Base-by-base conservation (phyloP, 2,113 vertebrate species). In the Cyprinodon variegatus region DNA sequence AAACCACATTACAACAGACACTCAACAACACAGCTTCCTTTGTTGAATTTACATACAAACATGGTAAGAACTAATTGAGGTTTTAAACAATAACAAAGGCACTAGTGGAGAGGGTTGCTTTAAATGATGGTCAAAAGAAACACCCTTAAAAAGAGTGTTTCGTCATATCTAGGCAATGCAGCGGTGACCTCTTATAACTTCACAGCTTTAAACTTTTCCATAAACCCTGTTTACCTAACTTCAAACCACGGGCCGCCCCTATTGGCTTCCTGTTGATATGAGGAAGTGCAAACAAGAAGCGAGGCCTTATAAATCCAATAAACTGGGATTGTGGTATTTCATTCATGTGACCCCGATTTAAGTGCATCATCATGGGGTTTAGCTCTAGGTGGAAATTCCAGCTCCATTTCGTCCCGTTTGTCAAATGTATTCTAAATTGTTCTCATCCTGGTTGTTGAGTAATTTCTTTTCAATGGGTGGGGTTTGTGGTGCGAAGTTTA, bases 281-380 rank as follows among this genome's bases (percentile, higher is more conserved):
- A 84, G 87, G 83, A 91, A 89, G 71, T 81, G n/a, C 39, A 12
- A 91, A 88, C 57, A 76, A 61, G 91, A 92, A 91, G 83, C 88
- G 75, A 43, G 38, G 36, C 53, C 38, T 78, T 10, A 64, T 65
- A 65, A n/a, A 77, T 20, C 60, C 22, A 15, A 29, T 57, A 17
- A 10, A 39, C 69, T 81, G 43, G 43, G 39, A 88, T 70, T 81
- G 68, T 67, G 17, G 13, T 53, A 62, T 22, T 61, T 17, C 10
- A 36, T 57, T 75, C 77, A 70, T 59, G 77, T 87, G 81, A 83
- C 71, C 73, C 68, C 50, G 29, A 62, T 67, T 61, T 68, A 76
- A 63, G 62, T 69, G 61, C 40, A 74, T 36, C 39, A 11, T 68
- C 38, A 57, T 5, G n/a, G 61, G 38, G 37, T 70, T 70, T 61